Percentiles rank a stretch among this genome's conserved stretches.
Evolutionary conservation across 2,888 invertebrate species (phyloP).

Genomic region (Smittia sp.): DNA sequence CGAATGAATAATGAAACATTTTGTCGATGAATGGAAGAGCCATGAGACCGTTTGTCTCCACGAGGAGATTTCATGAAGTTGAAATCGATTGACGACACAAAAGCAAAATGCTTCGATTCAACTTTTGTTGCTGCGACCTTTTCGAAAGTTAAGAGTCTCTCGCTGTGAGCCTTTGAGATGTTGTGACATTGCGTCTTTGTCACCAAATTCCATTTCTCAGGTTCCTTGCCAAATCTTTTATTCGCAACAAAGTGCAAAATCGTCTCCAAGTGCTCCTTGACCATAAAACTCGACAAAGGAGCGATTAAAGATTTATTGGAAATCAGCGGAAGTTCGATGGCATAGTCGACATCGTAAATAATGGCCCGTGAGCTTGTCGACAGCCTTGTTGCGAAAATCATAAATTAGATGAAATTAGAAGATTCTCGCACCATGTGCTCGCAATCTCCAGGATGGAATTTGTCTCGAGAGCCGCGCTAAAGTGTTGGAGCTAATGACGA

Average conservation of each 20-base stretch:
- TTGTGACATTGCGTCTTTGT: conserved; percentile 31
- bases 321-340: not conserved
- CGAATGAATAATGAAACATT: conserved; percentile 10
- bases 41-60: not conserved
- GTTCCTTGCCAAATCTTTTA: not conserved
- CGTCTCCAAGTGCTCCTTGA: not conserved
- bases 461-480: conserved; percentile 17
- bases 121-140: conserved; percentile 4
- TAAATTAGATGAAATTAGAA: conserved; percentile 26
- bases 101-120: not conserved
- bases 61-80: no score
- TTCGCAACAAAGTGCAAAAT: conserved; percentile 12
- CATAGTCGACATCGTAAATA: not conserved
- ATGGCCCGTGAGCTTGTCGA: conserved; percentile 9
- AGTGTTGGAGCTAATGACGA: conserved; percentile 23
- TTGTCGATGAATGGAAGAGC: not conserved
- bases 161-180: conserved; percentile 33
- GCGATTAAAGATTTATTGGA: conserved; percentile 5
- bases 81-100: conserved; percentile 4
- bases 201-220: not conserved
- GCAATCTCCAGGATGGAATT: not conserved
- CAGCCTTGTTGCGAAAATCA: conserved; percentile 38
- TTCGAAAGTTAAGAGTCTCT: conserved; percentile 34
- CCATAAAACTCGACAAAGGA: not conserved
- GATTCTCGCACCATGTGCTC: conserved; percentile 30